Evolutionary conservation across 2,797 vertebrate genomes (phyloP).

Genomic region (Anas acuta): DNA sequence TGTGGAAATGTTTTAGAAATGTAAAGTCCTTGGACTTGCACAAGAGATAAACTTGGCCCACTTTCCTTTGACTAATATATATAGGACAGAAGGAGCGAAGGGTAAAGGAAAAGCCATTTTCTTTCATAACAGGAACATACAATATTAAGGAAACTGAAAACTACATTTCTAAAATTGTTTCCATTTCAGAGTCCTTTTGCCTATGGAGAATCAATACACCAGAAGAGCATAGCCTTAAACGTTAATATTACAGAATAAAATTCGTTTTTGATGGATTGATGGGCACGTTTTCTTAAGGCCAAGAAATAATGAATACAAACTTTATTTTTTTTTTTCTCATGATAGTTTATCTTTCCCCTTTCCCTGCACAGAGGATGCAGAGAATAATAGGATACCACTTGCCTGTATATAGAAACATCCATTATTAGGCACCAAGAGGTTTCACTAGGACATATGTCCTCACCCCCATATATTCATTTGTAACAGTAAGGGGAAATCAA

Average conservation of each 20-base stretch:
- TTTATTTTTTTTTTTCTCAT: slow-evolving; percentile 49
- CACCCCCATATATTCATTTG: background rate
- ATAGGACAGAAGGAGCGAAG: background rate
- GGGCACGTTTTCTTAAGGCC: slow-evolving; percentile 76
- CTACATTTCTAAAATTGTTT: slow-evolving; percentile 82
- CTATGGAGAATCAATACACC: slow-evolving; percentile 80
- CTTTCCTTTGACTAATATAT: slow-evolving; percentile 10
- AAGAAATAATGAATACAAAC: slow-evolving; percentile 73
- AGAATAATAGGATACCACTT: slow-evolving; percentile 57
- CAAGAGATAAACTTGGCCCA: background rate
- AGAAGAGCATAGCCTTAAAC: slow-evolving; percentile 78
- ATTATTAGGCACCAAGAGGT: slow-evolving; percentile 61
- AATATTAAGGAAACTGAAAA: slow-evolving; percentile 79
- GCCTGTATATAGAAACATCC: slow-evolving; percentile 55
- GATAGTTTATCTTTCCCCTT: slow-evolving; percentile 43
- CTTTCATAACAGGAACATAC: slow-evolving; percentile 49
- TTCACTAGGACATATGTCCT: slow-evolving; percentile 6
- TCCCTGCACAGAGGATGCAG: slow-evolving; percentile 6
- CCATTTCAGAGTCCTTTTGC: slow-evolving; percentile 73
- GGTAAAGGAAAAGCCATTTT: slow-evolving; percentile 18
- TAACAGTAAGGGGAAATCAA: slow-evolving; percentile 44
- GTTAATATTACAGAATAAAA: slow-evolving; percentile 82
- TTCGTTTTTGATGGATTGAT: slow-evolving; percentile 80
- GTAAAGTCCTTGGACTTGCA: background rate
- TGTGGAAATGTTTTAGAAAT: background rate